phyloP scores from a whole-genome alignment of 1,140 invertebrate species.

The Drosophila parabipectinata region DNA sequence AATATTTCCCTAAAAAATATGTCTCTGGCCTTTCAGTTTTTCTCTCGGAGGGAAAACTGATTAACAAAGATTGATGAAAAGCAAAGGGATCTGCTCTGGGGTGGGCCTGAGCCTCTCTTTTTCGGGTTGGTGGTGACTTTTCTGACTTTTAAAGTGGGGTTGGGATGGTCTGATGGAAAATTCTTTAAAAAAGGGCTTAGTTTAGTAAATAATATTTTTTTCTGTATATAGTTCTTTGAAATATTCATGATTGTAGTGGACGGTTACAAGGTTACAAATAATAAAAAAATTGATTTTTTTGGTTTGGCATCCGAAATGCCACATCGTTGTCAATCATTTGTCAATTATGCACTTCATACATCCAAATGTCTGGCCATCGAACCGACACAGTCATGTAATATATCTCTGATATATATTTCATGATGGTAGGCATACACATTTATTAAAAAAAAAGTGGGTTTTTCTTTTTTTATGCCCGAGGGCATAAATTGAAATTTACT shows the following conservation, averaged over 20 bases:
- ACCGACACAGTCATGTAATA: conserved; percentile 32
- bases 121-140: conserved; percentile 44
- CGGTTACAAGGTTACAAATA: conserved; percentile 20
- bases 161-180: conserved; percentile 11
- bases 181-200: conserved; percentile 19
- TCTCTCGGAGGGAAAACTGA: conserved; percentile 58
- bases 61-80: conserved; percentile 76
- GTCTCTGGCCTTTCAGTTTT: conserved; percentile 3
- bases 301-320: conserved; percentile 25
- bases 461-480: conserved; percentile 17
- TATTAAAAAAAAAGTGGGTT: conserved; percentile 10
- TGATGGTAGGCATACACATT: conserved; percentile 11
- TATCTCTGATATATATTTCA: conserved; percentile 47
- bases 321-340: conserved; percentile 70
- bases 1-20: conserved; percentile 20
- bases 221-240: neutral
- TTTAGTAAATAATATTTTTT: neutral
- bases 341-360: conserved; percentile 75
- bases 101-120: conserved; percentile 28
- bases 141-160: conserved; percentile 35
- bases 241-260: neutral
- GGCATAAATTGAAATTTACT: conserved; percentile 72
- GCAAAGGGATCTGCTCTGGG: conserved; percentile 28
- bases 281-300: conserved; percentile 20
- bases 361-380: conserved; percentile 21